phyloP scores from a whole-genome alignment of 1,140 invertebrate genomes.

The Pseudomyrmex gracilis region DNA sequence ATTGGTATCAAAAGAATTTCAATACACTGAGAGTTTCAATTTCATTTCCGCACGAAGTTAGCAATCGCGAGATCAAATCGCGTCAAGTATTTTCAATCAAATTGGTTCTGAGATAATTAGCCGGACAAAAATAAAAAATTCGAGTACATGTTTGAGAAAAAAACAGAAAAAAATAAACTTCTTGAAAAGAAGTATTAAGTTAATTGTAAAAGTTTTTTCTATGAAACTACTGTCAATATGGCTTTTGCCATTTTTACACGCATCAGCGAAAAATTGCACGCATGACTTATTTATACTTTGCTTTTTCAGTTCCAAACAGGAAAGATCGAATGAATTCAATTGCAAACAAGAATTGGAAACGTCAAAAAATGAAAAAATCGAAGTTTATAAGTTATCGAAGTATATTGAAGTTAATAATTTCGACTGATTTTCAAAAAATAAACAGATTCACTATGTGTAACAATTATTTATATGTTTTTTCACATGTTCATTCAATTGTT shows the following conservation, averaged over 20 bases:
- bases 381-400: conserved; percentile 52
- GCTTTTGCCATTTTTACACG: background rate
- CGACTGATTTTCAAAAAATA: conserved; percentile 31
- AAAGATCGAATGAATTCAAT: conserved; percentile 27
- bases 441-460: conserved; percentile 41
- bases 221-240: background rate
- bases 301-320: conserved; percentile 14
- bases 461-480: conserved; percentile 53
- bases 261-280: conserved; percentile 8
- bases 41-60: background rate
- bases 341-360: conserved; percentile 11
- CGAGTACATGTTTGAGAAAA: background rate
- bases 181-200: background rate
- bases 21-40: background rate
- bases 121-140: background rate
- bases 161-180: conserved; percentile 1
- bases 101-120: no score
- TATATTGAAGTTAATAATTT: conserved; percentile 52
- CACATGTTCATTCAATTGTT: conserved; percentile 21
- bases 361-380: conserved; percentile 47
- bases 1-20: conserved; percentile 11
- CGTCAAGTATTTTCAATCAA: no score
- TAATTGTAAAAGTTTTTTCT: background rate
- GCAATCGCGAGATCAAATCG: no score
- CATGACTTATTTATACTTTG: conserved; percentile 23